Base-by-base conservation (phyloP, 2,113 vertebrate species). In the Apodemus sylvaticus region DNA sequence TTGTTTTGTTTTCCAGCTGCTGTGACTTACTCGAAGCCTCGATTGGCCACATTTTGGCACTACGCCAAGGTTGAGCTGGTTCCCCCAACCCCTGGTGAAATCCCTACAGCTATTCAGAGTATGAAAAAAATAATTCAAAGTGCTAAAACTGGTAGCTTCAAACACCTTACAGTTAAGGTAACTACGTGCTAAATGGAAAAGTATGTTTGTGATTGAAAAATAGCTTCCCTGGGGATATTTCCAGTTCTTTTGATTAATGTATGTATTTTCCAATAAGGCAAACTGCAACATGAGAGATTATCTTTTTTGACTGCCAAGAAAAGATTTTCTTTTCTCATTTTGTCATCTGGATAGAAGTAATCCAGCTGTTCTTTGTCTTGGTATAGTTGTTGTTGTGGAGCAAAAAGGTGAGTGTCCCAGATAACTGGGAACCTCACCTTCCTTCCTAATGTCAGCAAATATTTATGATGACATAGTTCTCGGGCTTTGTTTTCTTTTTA, bases 1-100 rank as follows among this genome's bases (percentile, higher is more conserved):
- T 97, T 98, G 94, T 98, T 96, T 97, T 98, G 94, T 98, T 96
- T 93, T 96, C 22, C 93, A 99, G 99, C 99, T 97, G 99, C 99
- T 96, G 99, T 99, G 95, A 98, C 98, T n/a, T 99, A 98, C 97
- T 99, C 99, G 20, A 99, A 98, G 97, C 99, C 99, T 70, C 99
- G 99, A 53, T 92, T 99, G 94, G 98, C 99, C 42, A 99, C 99
- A 42, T 99, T 99, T 97, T 99, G 99, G 99, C 96, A 99, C 88
- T 99, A 99, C 73, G 99, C 99, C 53, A 99, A 98, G 71, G 99
- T 99, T 74, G 99, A 99, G 96, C 99, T 99, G 89, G 98, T 98
- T 66, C 99, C 99, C 45, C 99, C 99, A 31, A 98, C 97, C 36
- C 99, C 99, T 70, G 99, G 99, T 12, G 99, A 99, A 98, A 98